Percentiles rank a stretch among this genome's conserved stretches.
These are phyloP conservation scores for Dendrocincla tyrannina DNA, from an alignment of 2,797 vertebrate genomes.

Conservation along the genomic window DNA sequence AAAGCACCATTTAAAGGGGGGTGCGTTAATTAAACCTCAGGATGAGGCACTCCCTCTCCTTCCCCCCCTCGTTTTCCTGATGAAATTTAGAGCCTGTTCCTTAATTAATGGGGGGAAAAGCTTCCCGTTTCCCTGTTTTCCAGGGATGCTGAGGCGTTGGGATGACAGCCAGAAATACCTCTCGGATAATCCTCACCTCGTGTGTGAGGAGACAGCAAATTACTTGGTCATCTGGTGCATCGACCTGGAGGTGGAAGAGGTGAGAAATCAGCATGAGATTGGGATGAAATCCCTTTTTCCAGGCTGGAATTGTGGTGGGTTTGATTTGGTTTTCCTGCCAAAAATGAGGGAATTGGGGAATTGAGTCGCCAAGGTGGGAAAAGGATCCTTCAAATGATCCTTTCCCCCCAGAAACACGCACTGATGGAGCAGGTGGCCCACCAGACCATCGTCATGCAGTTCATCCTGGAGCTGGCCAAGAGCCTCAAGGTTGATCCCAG, in stretches of 20 bases:
- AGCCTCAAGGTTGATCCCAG: conserved; percentile 86
- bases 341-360: no score
- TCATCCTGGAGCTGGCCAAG: conserved; percentile 87
- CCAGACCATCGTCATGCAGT: conserved; percentile 93
- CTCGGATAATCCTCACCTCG: conserved; percentile 86
- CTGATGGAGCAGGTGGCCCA: conserved; percentile 93
- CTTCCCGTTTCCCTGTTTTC: background rate
- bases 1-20: accelerated
- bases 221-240: conserved; percentile 90
- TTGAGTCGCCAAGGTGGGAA: no score
- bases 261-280: background rate
- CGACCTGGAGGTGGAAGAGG: conserved; percentile 90
- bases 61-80: accelerated
- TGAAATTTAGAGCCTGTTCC: accelerated
- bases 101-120: accelerated
- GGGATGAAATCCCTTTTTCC: background rate
- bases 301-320: accelerated
- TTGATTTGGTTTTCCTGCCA: background rate
- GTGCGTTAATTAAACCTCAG: accelerated
- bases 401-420: conserved; percentile 80
- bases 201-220: conserved; percentile 89
- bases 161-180: conserved; percentile 92
- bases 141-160: conserved; percentile 89
- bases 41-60: accelerated
- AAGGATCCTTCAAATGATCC: no score